Evolutionary conservation across 2,888 invertebrate species (phyloP).

Genomic region (Drosophila fulvimacula): DNA sequence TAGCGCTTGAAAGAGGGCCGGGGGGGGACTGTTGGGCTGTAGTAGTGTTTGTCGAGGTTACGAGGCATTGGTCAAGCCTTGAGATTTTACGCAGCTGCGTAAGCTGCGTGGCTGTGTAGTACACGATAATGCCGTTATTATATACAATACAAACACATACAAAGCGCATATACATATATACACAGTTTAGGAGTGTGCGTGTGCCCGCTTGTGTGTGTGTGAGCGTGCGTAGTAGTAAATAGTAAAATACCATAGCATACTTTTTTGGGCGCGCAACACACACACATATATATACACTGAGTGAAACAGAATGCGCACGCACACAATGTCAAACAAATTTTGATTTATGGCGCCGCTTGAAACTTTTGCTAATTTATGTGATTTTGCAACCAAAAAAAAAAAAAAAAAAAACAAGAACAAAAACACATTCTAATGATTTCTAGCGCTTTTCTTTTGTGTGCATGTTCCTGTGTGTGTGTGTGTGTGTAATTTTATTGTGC

Average conservation of each 20-base stretch:
- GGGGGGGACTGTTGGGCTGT: background rate
- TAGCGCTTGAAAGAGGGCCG: background rate
- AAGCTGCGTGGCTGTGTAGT: conserved; percentile 65
- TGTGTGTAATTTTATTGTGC: conserved; percentile 64
- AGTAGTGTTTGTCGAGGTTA: conserved; percentile 44
- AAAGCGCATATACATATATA: conserved; percentile 21
- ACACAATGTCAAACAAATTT: conserved; percentile 20
- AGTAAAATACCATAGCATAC: conserved; percentile 74
- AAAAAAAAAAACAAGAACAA: conserved; percentile 11
- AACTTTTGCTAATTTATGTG: conserved; percentile 55
- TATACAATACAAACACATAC: conserved; percentile 42
- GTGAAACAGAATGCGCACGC: conserved; percentile 20
- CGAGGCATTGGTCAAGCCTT: conserved; percentile 73
- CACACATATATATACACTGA: conserved; percentile 12
- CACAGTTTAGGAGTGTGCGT: conserved; percentile 21
- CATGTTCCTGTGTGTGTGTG: conserved; percentile 18
- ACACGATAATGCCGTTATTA: conserved; percentile 70
- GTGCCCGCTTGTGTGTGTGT: conserved; percentile 34
- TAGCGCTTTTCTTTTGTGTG: conserved; percentile 21
- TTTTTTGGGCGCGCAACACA: conserved; percentile 73
- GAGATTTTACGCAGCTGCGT: conserved; percentile 78
- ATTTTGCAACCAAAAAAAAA: conserved; percentile 22
- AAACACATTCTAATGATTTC: conserved; percentile 46
- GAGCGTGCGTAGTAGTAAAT: conserved; percentile 77
- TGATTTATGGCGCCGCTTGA: conserved; percentile 53